Conservation (phyloP, 2,888 invertebrate species). For the Melinopterus prodromus region DNA sequence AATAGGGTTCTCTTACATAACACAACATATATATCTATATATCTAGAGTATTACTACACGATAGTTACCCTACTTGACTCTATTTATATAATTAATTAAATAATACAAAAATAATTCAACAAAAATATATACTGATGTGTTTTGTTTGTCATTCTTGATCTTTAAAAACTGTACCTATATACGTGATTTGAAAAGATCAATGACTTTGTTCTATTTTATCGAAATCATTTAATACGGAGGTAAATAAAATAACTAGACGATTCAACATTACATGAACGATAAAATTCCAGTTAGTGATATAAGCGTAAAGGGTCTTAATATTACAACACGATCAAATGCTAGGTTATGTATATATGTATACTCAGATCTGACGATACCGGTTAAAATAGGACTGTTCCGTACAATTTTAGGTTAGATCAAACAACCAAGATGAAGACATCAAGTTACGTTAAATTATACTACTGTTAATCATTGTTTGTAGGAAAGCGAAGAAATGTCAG, state of each 20-base stretch:
- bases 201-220: background rate
- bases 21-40: background rate
- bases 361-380: constrained; percentile 4
- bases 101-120: background rate
- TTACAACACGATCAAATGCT: background rate
- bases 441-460: too few species aligned
- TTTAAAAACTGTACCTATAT: too few species aligned
- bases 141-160: too few species aligned
- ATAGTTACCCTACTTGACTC: background rate
- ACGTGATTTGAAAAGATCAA: background rate
- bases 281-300: background rate
- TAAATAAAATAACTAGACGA: background rate
- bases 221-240: background rate
- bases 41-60: background rate
- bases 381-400: background rate
- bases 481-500: too few species aligned
- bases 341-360: background rate
- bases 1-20: background rate
- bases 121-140: background rate
- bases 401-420: background rate
- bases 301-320: constrained; percentile 4
- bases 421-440: too few species aligned
- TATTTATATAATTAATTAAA: background rate
- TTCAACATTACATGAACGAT: background rate
- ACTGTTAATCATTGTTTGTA: too few species aligned